Evolutionary conservation across 2,797 vertebrate genomes (phyloP).

Genomic region (Cynopterus sphinx): DNA sequence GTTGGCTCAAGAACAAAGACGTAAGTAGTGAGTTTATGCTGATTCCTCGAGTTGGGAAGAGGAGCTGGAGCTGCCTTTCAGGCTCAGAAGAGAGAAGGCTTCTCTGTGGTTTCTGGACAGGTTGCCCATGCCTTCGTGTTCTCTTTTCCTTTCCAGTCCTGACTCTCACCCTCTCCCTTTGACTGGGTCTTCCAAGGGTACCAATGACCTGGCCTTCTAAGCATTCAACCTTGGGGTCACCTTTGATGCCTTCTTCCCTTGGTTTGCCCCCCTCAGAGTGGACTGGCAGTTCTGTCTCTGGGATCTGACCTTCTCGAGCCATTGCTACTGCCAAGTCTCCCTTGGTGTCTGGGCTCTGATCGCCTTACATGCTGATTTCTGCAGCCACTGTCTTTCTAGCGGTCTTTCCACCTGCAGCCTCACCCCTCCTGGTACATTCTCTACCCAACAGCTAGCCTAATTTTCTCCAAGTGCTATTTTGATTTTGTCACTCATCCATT

Average conservation of each 20-base stretch:
- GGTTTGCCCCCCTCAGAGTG: neutral
- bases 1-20: neutral
- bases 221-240: neutral
- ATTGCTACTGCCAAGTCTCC: neutral
- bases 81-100: neutral
- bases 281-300: neutral
- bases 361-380: neutral
- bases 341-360: neutral
- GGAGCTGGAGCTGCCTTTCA: neutral
- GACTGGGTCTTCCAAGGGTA: neutral
- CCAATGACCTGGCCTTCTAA: neutral
- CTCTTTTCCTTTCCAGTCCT: neutral
- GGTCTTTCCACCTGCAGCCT: slow-evolving; percentile 47
- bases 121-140: neutral
- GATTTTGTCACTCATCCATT: slow-evolving; percentile 69
- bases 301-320: slow-evolving; percentile 40
- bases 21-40: neutral
- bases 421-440: neutral
- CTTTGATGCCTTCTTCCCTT: neutral
- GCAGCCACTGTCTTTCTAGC: slow-evolving; percentile 24
- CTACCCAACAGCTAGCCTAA: slow-evolving; percentile 62
- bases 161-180: neutral
- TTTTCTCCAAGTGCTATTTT: slow-evolving; percentile 64
- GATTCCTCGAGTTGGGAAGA: neutral
- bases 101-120: neutral